Percentiles rank a stretch among this genome's conserved stretches.
phyloP scores from a whole-genome alignment of 2,888 invertebrate genomes.

The Callyntrura guangdongensis region DNA sequence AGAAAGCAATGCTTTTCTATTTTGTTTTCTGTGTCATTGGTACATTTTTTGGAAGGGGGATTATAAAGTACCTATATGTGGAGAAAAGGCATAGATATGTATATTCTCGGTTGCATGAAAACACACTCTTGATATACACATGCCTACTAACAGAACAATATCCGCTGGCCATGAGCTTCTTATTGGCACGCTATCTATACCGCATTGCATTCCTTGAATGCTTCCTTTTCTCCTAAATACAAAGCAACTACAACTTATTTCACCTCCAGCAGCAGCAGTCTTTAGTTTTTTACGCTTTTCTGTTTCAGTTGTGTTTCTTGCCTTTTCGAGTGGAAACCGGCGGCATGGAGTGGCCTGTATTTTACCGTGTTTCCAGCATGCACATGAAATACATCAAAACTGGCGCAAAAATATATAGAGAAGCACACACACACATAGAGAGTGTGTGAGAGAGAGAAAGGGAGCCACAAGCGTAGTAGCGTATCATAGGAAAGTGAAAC shows the following conservation, averaged over 20 bases:
- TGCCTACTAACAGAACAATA: not conserved
- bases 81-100: too few relatives aligned
- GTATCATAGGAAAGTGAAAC: conserved; percentile 16
- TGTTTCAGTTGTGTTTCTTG: not conserved
- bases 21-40: conserved; percentile 49
- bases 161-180: conserved; percentile 58
- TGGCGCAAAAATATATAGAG: too few relatives aligned
- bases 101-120: not conserved
- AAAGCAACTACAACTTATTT: conserved; percentile 9
- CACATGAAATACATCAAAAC: not conserved
- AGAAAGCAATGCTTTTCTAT: not conserved
- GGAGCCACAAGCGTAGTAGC: not conserved
- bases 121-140: not conserved
- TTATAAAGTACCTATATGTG: not conserved
- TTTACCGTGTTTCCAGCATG: not conserved
- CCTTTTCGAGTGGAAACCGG: conserved; percentile 48
- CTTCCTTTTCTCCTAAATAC: conserved; percentile 20
- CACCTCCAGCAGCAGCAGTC: not conserved
- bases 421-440: too few relatives aligned
- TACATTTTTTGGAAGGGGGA: not conserved
- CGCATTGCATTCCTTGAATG: conserved; percentile 72
- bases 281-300: not conserved
- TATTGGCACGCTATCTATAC: conserved; percentile 29
- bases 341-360: conserved; percentile 9
- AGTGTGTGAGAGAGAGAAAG: not conserved